Base-by-base conservation (phyloP, 2,113 vertebrate species). In the Calyptommatus sinebrachiatus region DNA sequence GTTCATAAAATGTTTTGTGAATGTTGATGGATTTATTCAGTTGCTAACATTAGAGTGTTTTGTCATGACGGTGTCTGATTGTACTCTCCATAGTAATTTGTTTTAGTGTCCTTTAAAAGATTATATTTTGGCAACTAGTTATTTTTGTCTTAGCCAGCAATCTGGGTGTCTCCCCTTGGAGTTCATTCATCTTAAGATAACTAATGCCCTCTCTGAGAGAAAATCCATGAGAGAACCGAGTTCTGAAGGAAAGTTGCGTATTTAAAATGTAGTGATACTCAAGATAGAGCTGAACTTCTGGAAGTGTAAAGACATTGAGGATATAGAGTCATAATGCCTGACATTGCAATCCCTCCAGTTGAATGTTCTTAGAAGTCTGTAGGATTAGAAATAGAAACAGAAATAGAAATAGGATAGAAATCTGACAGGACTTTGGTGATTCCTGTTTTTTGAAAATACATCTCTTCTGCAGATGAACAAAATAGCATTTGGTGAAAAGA, bases 21-120 rank as follows among this genome's bases (percentile, higher is more conserved):
- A n/a, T 20, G 29, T 71, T 65, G 2, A 5, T 71, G 72, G 80
- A 69, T 70, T 0, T 0, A 26, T 66, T 68, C 60, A 41, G 22
- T 75, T 21, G 14, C 2, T 70, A 8, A 0, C 0, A 0, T 65
- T 53, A 29, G 21, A 65, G n/a, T 1, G 0, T n/a, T 86, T 73
- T 41, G 73, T 65, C 77, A 78, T 53, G 71, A 75, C 46, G 87
- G 75, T 41, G 70, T 70, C 87, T 22, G 46, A 22, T 50, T 18
- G 8, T 35, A 11, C 76, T 73, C 88, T 77, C 83, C 81, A 62
- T 67, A 72, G 85, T 79, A 79, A 84, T 46, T n/a, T 66, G 28
- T 20, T 46, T 78, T 76, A 68, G 1, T 3, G 28, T 74, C 26
- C 0, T 29, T 50, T 3, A 75, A 72, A 72, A 28, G 69, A 60